Evolutionary conservation across 2,797 vertebrate genomes (phyloP).

Genomic region (Lepilemur septentrionalis): DNA sequence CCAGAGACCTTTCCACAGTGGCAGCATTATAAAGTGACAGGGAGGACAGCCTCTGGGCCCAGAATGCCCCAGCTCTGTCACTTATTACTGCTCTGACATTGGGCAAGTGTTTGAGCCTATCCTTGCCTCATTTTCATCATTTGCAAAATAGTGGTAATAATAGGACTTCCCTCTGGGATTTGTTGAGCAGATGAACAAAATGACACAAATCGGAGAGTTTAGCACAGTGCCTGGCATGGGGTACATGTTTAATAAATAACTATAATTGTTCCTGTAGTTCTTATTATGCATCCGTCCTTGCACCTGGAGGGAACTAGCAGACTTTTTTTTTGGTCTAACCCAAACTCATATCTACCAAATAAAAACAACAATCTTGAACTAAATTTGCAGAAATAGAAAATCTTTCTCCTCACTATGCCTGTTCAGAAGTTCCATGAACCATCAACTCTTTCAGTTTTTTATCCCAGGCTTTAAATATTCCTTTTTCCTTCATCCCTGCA

Average conservation of each 20-base stretch:
- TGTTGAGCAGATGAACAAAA: not conserved
- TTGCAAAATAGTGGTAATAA: constrained; percentile 2
- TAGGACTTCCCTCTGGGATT: not conserved
- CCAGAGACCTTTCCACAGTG: not conserved
- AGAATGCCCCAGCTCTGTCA: not conserved
- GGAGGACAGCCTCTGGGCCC: not conserved
- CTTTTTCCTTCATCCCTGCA: not conserved
- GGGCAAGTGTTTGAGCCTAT: not conserved
- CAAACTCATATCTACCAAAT: not conserved
- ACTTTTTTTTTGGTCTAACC: not conserved
- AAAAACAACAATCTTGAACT: not conserved
- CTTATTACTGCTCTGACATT: not conserved
- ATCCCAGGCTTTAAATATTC: not conserved
- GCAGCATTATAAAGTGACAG: not conserved
- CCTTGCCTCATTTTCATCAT: not conserved
- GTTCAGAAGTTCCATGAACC: not conserved
- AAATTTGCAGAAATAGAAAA: constrained; percentile 21
- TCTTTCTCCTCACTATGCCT: not conserved
- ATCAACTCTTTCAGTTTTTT: not conserved
- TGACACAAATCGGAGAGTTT: not conserved
- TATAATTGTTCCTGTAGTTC: not conserved
- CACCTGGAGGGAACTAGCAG: not conserved
- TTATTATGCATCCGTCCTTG: not conserved
- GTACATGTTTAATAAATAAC: not conserved
- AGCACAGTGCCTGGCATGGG: not conserved